phyloP scores from a whole-genome alignment of 2,888 invertebrate species.

The Habroteleia sp. region DNA sequence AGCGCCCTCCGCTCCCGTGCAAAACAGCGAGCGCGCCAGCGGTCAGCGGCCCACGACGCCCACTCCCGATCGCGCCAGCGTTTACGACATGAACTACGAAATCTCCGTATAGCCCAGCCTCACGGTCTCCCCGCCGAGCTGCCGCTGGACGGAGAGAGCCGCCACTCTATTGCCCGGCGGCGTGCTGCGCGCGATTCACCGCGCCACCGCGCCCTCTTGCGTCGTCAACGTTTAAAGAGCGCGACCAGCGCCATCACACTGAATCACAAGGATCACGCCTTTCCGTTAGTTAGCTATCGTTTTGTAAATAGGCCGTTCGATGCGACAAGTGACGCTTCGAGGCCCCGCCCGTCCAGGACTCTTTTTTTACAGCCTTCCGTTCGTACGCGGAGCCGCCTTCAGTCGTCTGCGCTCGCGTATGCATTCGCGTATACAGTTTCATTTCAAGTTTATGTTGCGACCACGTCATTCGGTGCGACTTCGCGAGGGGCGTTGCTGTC shows the following conservation, averaged over 20 bases:
- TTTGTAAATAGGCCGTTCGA: conserved; percentile 46
- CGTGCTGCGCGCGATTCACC: conserved; percentile 65
- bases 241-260: conserved; percentile 5
- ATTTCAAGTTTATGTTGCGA: too few species aligned
- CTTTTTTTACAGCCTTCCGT: conserved; percentile 9
- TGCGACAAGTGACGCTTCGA: conserved; percentile 15
- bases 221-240: conserved; percentile 69
- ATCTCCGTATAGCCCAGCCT: conserved; percentile 91
- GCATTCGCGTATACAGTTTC: too few species aligned
- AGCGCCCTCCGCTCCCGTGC: conserved; percentile 76
- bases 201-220: conserved; percentile 54
- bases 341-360: conserved; percentile 30
- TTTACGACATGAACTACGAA: conserved; percentile 97
- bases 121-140: conserved; percentile 73
- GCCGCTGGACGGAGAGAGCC: conserved; percentile 75
- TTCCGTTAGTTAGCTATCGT: conserved; percentile 41
- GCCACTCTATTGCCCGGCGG: conserved; percentile 59
- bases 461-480: too few species aligned
- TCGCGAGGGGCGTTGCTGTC: too few species aligned
- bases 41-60: conserved; percentile 82
- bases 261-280: conserved; percentile 37
- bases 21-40: conserved; percentile 65
- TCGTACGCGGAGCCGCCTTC: background rate
- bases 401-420: too few species aligned
- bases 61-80: conserved; percentile 92